These are phyloP conservation scores for Zaprionus kolodkinae DNA, from an alignment of 1,140 invertebrate genomes.

Conservation along the genomic window DNA sequence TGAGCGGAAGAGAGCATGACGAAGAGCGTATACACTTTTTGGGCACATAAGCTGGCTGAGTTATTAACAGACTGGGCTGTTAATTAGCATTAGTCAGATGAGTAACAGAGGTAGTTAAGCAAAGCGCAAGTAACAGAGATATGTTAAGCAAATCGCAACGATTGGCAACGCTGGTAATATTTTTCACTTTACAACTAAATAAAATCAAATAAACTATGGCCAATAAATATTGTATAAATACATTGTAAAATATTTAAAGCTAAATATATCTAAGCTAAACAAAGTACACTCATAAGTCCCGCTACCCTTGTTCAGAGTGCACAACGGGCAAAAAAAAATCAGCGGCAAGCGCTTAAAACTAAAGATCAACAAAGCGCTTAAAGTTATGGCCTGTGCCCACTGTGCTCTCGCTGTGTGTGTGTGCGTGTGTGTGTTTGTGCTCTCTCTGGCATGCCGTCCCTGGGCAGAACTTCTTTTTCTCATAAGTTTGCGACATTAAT, in stretches of 20 bases:
- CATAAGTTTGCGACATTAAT: slow-evolving; percentile 78
- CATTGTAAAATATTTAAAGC: background rate
- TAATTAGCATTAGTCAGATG: no score
- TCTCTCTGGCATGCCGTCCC: background rate
- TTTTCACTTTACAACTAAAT: background rate
- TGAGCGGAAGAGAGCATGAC: slow-evolving; percentile 17
- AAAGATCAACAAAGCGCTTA: slow-evolving; percentile 48
- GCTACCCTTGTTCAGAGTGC: background rate
- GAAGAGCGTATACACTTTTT: slow-evolving; percentile 27
- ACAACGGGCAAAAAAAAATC: slow-evolving; percentile 42
- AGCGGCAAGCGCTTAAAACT: slow-evolving; percentile 62
- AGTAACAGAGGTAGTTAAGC: background rate
- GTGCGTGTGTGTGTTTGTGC: slow-evolving; percentile 23
- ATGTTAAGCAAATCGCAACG: background rate
- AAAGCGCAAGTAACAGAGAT: background rate
- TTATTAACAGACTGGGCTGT: background rate
- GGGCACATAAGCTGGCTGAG: no score
- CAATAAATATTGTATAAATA: no score
- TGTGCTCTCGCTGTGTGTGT: slow-evolving; percentile 23
- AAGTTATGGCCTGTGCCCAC: slow-evolving; percentile 65
- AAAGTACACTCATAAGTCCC: background rate
- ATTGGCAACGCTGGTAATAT: no score
- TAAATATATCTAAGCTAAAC: background rate
- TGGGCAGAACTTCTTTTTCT: slow-evolving; percentile 32
- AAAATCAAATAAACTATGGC: background rate